phyloP scores from a whole-genome alignment of 1,140 invertebrate species.

The Hylyphantes graminicola region DNA sequence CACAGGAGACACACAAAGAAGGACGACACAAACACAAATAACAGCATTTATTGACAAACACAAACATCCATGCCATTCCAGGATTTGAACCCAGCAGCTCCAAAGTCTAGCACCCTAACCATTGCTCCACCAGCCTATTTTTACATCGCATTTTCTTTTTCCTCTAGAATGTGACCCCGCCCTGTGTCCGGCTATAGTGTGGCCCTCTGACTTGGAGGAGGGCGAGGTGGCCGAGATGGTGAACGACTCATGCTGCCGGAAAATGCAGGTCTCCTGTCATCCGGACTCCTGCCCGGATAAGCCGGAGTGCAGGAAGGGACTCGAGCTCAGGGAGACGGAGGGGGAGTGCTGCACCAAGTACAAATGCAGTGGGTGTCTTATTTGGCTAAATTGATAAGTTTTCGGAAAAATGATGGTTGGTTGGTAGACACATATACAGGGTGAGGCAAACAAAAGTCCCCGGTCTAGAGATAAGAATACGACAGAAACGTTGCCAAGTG shows the following conservation, averaged over 20 bases:
- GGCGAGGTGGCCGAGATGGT: slow-evolving; percentile 74
- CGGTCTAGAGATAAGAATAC: no score
- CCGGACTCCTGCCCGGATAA: slow-evolving; percentile 74
- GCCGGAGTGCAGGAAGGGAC: slow-evolving; percentile 73
- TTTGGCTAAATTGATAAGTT: background rate
- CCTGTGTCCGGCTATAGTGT: slow-evolving; percentile 36
- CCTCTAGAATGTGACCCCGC: slow-evolving; percentile 57
- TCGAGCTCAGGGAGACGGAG: slow-evolving; percentile 68
- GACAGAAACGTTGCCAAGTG: no score
- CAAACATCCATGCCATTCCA: no score
- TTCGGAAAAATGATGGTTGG: background rate
- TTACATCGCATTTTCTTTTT: slow-evolving; percentile 15
- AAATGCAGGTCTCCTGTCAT: slow-evolving; percentile 73
- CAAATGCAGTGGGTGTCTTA: slow-evolving; percentile 72
- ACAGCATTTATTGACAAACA: no score
- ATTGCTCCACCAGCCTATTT: no score
- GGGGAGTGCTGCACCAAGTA: slow-evolving; percentile 76
- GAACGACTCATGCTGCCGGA: slow-evolving; percentile 77
- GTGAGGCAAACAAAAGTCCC: no score
- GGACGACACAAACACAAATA: no score
- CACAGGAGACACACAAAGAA: no score
- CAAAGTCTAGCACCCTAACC: no score
- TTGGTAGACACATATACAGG: no score
- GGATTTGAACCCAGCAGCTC: no score
- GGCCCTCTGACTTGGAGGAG: slow-evolving; percentile 48